Evolutionary conservation across 2,888 invertebrate species (phyloP).

Genomic region (Phyllotreta striolata): DNA sequence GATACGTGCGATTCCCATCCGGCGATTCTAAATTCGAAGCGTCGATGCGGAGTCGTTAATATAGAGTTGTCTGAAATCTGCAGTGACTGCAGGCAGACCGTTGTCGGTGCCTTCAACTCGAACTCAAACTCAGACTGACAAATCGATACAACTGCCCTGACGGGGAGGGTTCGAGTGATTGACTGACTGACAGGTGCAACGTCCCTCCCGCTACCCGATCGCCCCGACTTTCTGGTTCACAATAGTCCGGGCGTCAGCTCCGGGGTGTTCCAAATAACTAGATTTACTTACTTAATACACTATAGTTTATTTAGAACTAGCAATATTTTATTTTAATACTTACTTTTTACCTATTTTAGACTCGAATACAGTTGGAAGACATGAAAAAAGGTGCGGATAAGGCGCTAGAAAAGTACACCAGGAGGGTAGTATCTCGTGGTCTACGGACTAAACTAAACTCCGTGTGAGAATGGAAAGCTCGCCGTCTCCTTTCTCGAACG

Average conservation of each 20-base stretch:
- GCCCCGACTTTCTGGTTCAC: conserved; percentile 26
- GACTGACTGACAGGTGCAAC: conserved; percentile 61
- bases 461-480: conserved; percentile 18
- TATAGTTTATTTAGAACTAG: background rate
- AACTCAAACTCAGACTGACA: conserved; percentile 49
- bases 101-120: conserved; percentile 45
- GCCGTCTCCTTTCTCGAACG: conserved; percentile 30
- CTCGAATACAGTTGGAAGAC: background rate
- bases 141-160: conserved; percentile 57
- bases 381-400: background rate
- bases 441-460: conserved; percentile 16
- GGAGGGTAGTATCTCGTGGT: background rate
- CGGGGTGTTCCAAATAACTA: background rate
- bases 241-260: conserved; percentile 23
- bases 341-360: background rate
- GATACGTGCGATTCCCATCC: conserved; percentile 9
- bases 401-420: background rate
- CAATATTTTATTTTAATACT: background rate
- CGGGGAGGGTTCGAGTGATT: conserved; percentile 57
- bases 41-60: conserved; percentile 34
- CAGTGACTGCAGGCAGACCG: conserved; percentile 50
- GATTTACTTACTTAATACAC: background rate
- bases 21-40: background rate
- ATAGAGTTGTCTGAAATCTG: conserved; percentile 49
- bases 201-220: conserved; percentile 34